A percentile compares a stretch with the other conserved stretches of the same genome.
Conservation (phyloP, 2,113 vertebrate genomes). For the Hypomesus transpacificus region DNA sequence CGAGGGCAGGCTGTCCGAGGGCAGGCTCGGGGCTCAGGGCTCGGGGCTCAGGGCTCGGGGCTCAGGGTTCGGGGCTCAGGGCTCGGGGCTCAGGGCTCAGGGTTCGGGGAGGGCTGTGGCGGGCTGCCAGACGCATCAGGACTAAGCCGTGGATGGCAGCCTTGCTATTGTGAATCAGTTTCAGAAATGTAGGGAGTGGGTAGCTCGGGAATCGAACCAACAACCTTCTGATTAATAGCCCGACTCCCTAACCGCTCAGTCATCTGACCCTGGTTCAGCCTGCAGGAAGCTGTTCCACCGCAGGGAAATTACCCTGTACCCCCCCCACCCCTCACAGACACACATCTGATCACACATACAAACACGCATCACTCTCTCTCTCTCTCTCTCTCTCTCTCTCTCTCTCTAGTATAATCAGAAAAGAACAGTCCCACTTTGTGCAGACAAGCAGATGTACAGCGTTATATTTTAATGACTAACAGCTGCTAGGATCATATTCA, state of each 20-base stretch:
- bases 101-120: constrained; percentile 3
- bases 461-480: constrained; percentile 2
- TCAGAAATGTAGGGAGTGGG: constrained; percentile 4
- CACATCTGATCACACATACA: neutral
- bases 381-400: neutral
- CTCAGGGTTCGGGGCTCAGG: constrained; percentile 7
- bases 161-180: constrained; percentile 25
- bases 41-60: neutral
- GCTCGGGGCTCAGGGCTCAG: neutral
- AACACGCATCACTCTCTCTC: neutral
- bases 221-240: too few relatives aligned
- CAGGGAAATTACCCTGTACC: constrained; percentile 16
- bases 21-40: neutral
- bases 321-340: neutral
- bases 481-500: constrained; percentile 4
- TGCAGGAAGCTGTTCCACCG: constrained; percentile 42
- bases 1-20: constrained; percentile 20
- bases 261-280: constrained; percentile 29
- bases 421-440: neutral
- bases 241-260: too few relatives aligned
- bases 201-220: too few relatives aligned
- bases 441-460: neutral
- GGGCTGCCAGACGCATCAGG: neutral
- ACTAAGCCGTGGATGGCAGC: neutral
- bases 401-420: neutral